phyloP scores from a whole-genome alignment of 2,888 invertebrate genomes.

The Thumatha senex region DNA sequence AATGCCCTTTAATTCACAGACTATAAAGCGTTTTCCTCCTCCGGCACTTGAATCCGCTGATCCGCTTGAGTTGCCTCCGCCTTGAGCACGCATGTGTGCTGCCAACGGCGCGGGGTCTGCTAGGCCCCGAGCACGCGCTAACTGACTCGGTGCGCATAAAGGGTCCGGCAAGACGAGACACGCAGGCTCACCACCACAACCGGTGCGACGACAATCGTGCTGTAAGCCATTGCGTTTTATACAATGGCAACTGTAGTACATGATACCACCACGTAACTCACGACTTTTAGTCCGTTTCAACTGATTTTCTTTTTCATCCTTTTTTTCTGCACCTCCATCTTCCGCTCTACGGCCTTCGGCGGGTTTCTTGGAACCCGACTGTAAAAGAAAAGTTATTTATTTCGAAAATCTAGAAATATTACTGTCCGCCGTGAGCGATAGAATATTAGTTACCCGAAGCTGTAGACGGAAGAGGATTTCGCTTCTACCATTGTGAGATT shows the following conservation, averaged over 20 bases:
- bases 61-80: constrained; percentile 43
- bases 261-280: constrained; percentile 80
- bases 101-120: constrained; percentile 66
- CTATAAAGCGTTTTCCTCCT: constrained; percentile 69
- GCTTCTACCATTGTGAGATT: constrained; percentile 70
- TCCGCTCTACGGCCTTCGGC: constrained; percentile 50
- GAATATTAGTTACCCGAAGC: constrained; percentile 54
- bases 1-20: constrained; percentile 73
- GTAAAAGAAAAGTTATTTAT: constrained; percentile 32
- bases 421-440: constrained; percentile 63
- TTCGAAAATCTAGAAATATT: constrained; percentile 8
- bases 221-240: constrained; percentile 84
- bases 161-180: constrained; percentile 82
- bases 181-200: constrained; percentile 78
- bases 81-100: constrained; percentile 52
- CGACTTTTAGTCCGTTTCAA: constrained; percentile 76
- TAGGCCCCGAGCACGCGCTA: constrained; percentile 72
- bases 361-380: constrained; percentile 54
- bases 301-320: constrained; percentile 70
- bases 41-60: constrained; percentile 40
- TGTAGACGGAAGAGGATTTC: constrained; percentile 42
- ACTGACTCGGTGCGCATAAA: constrained; percentile 78
- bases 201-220: constrained; percentile 82
- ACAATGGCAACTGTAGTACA: constrained; percentile 84
- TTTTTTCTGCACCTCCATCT: constrained; percentile 67